Base-by-base conservation (phyloP, 1,140 invertebrate genomes). In the Platyscapa corneri region DNA sequence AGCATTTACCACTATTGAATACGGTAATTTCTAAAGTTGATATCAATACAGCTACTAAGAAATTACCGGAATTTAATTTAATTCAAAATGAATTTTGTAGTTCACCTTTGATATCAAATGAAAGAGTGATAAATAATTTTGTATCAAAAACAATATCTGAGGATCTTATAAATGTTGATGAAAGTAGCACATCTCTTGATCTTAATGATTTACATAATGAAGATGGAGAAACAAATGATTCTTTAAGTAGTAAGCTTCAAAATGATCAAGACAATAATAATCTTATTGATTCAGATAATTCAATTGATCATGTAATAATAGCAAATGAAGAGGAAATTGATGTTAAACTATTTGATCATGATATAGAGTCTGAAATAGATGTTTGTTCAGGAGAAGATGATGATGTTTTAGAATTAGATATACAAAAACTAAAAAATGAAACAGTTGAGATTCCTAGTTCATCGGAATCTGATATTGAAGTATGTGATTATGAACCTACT, bases 311-410 rank as follows among this genome's bases (percentile, higher is more conserved):
- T 74, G 49, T 72, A 39, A 56, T 83, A 39, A 14, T 34, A 75
- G 49, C 34, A 32, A 77, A 78, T 49, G 20, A 27, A 20, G 76
- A 83, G 16, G 78, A 85, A 23, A 87, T 79, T 86, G 34, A 86
- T 30, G 14, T 30, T 12, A 89, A 87, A 87, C 64, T 72, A 83
- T 27, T 83, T 10, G 86, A 89, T 37, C 88, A 88, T 82, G 89
- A 90, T 65, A 88, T 90, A 77, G 90, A 91, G 42, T 90, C 90
- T 1, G 90, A 91, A 37, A 90, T 91, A 76, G 89, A 91, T 85
- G 89, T 90, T 6, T 90, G 89, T 84, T 91, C 88, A 30, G 89
- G 90, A 0, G 90, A 91, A 56, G 89, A 90, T 39, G 90, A 90
- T 78, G 89, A 91, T 77, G 85, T 90, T 87, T 86, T 90, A 60